Evolutionary conservation across 2,888 invertebrate species (phyloP), one percentile per base, ranked within the genome.

Genomic region (Lumbricus terrestris): DNA sequence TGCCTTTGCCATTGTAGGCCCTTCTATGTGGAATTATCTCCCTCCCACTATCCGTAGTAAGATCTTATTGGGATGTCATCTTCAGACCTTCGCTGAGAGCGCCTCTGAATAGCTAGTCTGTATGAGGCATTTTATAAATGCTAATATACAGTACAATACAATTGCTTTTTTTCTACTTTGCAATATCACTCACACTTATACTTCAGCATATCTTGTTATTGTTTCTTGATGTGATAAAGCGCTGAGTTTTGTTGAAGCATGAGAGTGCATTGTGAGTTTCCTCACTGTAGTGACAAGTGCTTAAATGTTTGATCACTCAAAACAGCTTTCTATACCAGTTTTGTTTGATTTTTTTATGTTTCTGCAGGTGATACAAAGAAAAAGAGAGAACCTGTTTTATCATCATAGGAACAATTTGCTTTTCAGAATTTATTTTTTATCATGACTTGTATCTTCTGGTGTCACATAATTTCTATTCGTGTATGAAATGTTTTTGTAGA

Each of bases 341-440:
- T 29, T 69, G 69, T n/a, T 69, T n/a, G 69, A 6, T 69, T 69
- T 69, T 69, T 69, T 1, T 69, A n/a, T 85, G 11, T 85, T 85
- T 85, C 6, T 85, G 23, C 85, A 85, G 85, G 23, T 85, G 85
- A 34, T 35, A 8, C 37, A 85, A 85, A 85, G 85, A 85, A 34
- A 85, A 34, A 35, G 37, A 85, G 16, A 85, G 35, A 85, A 37
- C 20, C 23, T 35, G 8, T 85, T 85, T 29, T 13, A 85, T 29
- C 85, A 85, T 85, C 85, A 6, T 85, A 85, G 85, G 85, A 85
- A 85, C 85, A 34, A 35, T 85, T 85, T 33, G 11, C n/a, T 69
- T 69, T 69, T 69, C 69, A 69, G n/a, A 69, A n/a, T n/a, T 69
- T 69, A n/a, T 69, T 69, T n/a, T 69, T 69, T 23, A 47, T 69